These are phyloP conservation scores for Gorsachius magnificus DNA, from an alignment of 2,797 vertebrate species.

Conservation along the genomic window DNA sequence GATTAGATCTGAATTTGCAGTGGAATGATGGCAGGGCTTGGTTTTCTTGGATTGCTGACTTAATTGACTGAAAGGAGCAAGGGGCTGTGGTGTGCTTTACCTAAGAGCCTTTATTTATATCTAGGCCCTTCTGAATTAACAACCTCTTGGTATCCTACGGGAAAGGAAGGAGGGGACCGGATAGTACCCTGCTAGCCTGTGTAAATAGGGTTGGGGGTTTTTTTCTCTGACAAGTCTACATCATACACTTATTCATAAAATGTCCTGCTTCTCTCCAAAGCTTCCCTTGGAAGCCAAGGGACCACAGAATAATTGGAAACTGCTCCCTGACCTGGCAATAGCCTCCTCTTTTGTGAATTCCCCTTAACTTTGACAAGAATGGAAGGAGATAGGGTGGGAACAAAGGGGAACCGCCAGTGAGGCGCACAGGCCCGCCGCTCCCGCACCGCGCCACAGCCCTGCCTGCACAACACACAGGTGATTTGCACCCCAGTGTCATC, in stretches of 20 bases:
- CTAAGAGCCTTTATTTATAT: not conserved
- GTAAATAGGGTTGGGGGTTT: not conserved
- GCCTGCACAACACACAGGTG: not conserved
- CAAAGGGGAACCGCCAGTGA: not conserved
- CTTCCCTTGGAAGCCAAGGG: not conserved
- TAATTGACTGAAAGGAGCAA: not conserved
- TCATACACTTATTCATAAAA: not conserved
- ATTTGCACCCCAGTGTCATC: not conserved
- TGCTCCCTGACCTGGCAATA: not conserved
- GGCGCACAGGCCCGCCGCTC: not conserved
- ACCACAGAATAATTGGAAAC: not conserved
- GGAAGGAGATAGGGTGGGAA: not conserved
- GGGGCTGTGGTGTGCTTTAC: not conserved
- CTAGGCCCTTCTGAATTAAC: not conserved
- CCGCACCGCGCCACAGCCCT: not conserved
- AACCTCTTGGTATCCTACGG: not conserved
- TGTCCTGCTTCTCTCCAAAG: not conserved
- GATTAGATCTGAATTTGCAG: not conserved
- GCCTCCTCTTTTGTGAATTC: not conserved
- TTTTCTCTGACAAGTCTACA: not conserved
- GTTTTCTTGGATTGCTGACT: not conserved
- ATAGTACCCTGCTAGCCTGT: not conserved
- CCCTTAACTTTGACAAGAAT: conserved; percentile 20
- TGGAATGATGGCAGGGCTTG: not conserved
- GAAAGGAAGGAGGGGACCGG: not conserved